phyloP scores from a whole-genome alignment of 1,140 invertebrate genomes.

The Camponotus floridanus region DNA sequence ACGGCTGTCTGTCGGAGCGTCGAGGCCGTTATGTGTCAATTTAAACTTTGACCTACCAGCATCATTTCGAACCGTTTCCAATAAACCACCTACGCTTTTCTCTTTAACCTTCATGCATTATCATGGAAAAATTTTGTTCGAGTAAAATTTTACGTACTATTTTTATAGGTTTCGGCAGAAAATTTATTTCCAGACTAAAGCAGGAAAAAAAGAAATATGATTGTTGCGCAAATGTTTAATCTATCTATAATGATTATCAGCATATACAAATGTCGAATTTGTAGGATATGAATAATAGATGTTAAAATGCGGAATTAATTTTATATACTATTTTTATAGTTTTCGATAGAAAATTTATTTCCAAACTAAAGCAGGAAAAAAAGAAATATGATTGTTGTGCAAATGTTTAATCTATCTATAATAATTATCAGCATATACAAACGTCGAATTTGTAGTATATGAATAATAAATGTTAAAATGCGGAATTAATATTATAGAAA shows the following conservation, averaged over 20 bases:
- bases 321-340: not conserved
- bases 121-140: slow-evolving; percentile 1
- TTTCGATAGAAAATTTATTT: not conserved
- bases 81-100: slow-evolving; percentile 26
- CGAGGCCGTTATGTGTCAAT: slow-evolving; percentile 47
- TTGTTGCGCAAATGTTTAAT: not conserved
- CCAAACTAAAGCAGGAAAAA: not conserved
- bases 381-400: not conserved
- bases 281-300: no score
- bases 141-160: slow-evolving; percentile 11
- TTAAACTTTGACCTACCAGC: slow-evolving; percentile 63
- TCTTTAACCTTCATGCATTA: slow-evolving; percentile 32
- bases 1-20: slow-evolving; percentile 28
- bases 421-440: no score
- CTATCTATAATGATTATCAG: not conserved
- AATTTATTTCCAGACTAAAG: not conserved
- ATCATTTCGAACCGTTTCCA: slow-evolving; percentile 6
- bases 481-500: no score
- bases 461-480: no score
- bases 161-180: not conserved
- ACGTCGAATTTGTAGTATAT: no score
- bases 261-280: no score
- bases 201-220: not conserved
- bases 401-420: not conserved
- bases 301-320: slow-evolving; percentile 1